Percentiles rank a stretch among this genome's conserved stretches.
Conservation (phyloP, 2,888 invertebrate species). For the Mesorhabditis spiculigera region DNA sequence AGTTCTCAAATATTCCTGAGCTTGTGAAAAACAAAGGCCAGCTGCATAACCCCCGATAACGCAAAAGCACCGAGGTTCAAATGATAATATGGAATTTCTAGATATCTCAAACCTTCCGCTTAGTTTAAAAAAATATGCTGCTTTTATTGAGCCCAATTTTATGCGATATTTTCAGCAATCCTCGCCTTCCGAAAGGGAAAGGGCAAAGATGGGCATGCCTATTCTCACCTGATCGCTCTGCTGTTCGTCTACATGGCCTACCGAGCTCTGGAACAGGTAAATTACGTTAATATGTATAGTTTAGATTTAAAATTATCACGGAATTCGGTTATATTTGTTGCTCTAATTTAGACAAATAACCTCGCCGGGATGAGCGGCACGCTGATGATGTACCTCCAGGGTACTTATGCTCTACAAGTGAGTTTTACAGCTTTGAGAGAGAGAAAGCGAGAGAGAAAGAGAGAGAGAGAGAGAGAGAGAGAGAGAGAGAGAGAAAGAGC, state of each 20-base stretch:
- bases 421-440: background rate
- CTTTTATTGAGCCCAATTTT: background rate
- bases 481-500: too few species aligned
- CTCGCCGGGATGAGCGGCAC: background rate
- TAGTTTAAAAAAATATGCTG: background rate
- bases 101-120: too few species aligned
- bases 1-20: too few species aligned
- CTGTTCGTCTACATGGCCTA: background rate
- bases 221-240: background rate
- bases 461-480: too few species aligned
- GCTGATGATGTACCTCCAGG: background rate
- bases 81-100: too few species aligned
- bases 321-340: background rate
- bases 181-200: background rate
- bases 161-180: background rate
- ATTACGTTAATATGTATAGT: background rate
- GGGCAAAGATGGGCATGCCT: background rate
- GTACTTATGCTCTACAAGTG: background rate
- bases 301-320: background rate
- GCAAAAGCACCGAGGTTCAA: too few species aligned
- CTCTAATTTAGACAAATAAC: background rate
- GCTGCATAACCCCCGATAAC: too few species aligned
- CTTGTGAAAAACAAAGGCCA: too few species aligned
- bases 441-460: too few species aligned
- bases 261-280: background rate